Evolutionary conservation across 1,140 invertebrate genomes (phyloP).

Genomic region (Macrocentrus cingulum): DNA sequence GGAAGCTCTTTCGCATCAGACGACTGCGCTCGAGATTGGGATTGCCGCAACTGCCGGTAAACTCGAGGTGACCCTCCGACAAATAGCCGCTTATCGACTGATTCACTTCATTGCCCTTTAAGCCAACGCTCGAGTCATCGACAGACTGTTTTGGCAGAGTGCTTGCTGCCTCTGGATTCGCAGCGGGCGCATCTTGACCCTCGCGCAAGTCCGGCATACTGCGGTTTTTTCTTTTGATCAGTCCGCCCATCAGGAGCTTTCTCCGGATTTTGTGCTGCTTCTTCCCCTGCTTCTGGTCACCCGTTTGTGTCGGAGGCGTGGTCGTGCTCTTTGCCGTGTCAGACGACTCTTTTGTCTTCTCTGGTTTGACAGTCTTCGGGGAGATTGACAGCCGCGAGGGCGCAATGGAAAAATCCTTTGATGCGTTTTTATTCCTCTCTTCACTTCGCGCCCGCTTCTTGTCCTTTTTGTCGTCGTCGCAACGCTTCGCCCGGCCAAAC

Average conservation of each 20-base stretch:
- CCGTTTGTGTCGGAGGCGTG: background rate
- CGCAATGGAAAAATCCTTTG: conserved; percentile 68
- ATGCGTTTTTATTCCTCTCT: conserved; percentile 72
- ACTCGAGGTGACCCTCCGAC: conserved; percentile 84
- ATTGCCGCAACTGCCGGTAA: conserved; percentile 57
- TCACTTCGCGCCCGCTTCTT: conserved; percentile 82
- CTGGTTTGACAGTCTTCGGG: conserved; percentile 61
- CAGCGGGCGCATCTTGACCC: conserved; percentile 59
- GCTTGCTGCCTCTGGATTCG: conserved; percentile 49
- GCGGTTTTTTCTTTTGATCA: conserved; percentile 84
- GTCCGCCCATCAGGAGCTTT: conserved; percentile 85
- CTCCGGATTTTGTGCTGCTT: conserved; percentile 89
- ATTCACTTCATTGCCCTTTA: conserved; percentile 64
- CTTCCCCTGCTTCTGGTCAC: conserved; percentile 74
- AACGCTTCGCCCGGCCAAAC: conserved; percentile 67
- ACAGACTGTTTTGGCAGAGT: conserved; percentile 63
- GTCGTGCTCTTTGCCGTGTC: conserved; percentile 53
- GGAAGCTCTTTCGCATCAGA: conserved; percentile 86
- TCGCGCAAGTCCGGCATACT: conserved; percentile 90
- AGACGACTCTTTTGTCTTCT: conserved; percentile 62
- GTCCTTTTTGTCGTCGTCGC: conserved; percentile 71
- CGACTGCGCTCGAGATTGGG: conserved; percentile 83
- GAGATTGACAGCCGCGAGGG: conserved; percentile 61
- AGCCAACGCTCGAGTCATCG: conserved; percentile 73
- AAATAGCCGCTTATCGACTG: conserved; percentile 76